Evolutionary conservation across 2,113 vertebrate genomes (phyloP).

Genomic region (Myotis yumanensis): DNA sequence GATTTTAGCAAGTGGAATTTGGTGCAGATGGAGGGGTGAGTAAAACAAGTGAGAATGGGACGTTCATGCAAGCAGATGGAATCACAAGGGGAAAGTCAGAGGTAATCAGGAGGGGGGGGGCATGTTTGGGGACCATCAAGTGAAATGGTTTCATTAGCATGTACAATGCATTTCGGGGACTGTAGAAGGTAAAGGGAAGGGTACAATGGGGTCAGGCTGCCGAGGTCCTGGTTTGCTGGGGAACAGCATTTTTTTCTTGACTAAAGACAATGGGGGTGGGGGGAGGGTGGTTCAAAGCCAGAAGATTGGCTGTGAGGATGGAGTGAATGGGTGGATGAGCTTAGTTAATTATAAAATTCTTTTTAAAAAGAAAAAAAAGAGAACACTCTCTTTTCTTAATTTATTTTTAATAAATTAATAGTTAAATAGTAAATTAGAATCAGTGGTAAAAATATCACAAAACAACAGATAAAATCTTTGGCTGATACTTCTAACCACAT

Average conservation of each 20-base stretch:
- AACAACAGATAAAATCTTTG: conserved; percentile 82
- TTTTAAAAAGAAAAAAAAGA: conserved; percentile 63
- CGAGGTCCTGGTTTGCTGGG: neutral
- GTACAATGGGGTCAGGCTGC: neutral
- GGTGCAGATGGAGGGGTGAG: neutral
- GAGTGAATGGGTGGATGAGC: neutral
- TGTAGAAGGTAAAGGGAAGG: neutral
- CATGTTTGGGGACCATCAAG: too few species aligned
- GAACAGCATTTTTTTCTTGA: neutral
- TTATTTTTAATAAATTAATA: conserved; percentile 85
- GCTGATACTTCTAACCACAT: conserved; percentile 76
- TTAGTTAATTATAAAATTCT: neutral
- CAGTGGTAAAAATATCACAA: conserved; percentile 56
- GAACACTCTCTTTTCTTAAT: conserved; percentile 74
- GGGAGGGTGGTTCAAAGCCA: neutral
- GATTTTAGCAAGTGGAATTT: neutral
- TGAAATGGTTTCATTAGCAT: neutral
- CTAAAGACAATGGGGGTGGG: neutral
- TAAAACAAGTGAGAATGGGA: neutral
- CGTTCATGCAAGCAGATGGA: neutral
- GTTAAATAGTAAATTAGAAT: conserved; percentile 75
- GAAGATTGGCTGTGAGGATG: too few species aligned
- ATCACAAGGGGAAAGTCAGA: neutral
- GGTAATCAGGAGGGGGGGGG: too few species aligned
- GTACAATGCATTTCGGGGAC: too few species aligned